Conservation (phyloP, 2,888 invertebrate genomes). For the Amphimallon solstitiale region DNA sequence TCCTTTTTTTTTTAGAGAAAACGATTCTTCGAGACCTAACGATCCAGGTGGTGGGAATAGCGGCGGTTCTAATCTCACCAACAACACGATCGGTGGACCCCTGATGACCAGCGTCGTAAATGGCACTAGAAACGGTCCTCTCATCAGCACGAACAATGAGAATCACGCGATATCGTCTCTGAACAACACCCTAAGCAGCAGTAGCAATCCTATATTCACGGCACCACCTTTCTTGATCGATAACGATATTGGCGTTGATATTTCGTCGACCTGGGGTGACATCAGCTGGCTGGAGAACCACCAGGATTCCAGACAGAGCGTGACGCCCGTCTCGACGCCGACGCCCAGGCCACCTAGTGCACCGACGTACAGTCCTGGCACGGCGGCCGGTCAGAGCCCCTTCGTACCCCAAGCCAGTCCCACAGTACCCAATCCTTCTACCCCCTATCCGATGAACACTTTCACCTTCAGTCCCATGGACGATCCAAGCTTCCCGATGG, state of each 20-base stretch:
- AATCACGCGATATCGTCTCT: conserved; percentile 50
- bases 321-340: conserved; percentile 72
- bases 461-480: conserved; percentile 74
- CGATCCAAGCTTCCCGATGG: conserved; percentile 61
- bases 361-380: conserved; percentile 61
- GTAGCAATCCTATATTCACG: conserved; percentile 43
- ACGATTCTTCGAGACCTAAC: conserved; percentile 56
- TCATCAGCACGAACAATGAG: conserved; percentile 54
- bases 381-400: conserved; percentile 59
- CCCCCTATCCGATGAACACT: conserved; percentile 60
- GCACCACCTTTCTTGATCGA: conserved; percentile 57
- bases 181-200: conserved; percentile 51
- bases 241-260: conserved; percentile 62
- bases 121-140: conserved; percentile 63
- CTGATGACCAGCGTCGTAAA: conserved; percentile 79
- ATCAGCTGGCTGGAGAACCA: conserved; percentile 61
- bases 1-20: conserved; percentile 54
- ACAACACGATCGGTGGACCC: conserved; percentile 72
- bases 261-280: conserved; percentile 72
- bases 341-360: conserved; percentile 69
- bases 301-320: conserved; percentile 73
- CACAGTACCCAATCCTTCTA: conserved; percentile 58
- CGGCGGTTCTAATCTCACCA: conserved; percentile 50
- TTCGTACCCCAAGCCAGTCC: conserved; percentile 68
- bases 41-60: conserved; percentile 60